Conservation (phyloP, 1,140 invertebrate species). For the Drosophila guanche region DNA sequence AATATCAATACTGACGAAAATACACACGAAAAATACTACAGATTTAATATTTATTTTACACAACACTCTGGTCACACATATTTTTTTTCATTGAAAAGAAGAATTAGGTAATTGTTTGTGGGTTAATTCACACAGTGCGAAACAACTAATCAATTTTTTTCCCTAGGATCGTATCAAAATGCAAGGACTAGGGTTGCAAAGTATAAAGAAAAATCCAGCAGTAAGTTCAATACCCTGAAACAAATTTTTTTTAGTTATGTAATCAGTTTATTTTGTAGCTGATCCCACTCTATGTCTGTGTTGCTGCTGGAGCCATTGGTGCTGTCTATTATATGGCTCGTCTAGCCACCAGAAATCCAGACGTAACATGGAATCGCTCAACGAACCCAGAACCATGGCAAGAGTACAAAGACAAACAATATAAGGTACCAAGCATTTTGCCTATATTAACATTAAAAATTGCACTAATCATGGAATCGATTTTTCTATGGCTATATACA, state of each 20-base stretch:
- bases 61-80: too few species aligned
- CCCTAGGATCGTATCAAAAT: slow-evolving; percentile 64
- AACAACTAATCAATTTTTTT: background rate
- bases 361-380: slow-evolving; percentile 90
- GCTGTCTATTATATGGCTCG: slow-evolving; percentile 87
- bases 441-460: background rate
- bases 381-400: slow-evolving; percentile 91
- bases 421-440: slow-evolving; percentile 87
- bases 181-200: slow-evolving; percentile 84
- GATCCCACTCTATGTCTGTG: slow-evolving; percentile 90
- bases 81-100: too few species aligned
- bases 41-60: too few species aligned
- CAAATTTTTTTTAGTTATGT: slow-evolving; percentile 20
- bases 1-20: too few species aligned
- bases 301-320: slow-evolving; percentile 86
- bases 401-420: slow-evolving; percentile 90
- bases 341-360: slow-evolving; percentile 89
- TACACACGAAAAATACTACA: too few species aligned
- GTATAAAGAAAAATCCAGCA: slow-evolving; percentile 87
- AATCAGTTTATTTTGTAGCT: slow-evolving; percentile 85
- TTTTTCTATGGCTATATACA: too few species aligned
- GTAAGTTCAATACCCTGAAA: slow-evolving; percentile 83
- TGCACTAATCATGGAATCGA: too few species aligned
- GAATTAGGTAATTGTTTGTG: too few species aligned
- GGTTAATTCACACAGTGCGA: too few species aligned